Evolutionary conservation across 2,888 invertebrate genomes (phyloP).

Genomic region (Boloria selene): DNA sequence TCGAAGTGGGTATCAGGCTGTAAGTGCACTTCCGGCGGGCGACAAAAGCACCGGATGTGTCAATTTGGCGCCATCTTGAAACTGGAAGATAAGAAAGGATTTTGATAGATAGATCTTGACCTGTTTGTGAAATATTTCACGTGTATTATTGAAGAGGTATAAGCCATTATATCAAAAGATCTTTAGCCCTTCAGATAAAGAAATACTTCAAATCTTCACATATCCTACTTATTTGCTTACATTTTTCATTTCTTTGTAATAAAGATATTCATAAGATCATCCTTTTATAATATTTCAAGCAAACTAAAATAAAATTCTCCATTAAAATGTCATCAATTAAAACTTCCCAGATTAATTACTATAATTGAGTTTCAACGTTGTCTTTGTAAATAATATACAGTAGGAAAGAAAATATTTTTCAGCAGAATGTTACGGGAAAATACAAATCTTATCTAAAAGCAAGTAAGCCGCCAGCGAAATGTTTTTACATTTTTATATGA

Average conservation of each 20-base stretch:
- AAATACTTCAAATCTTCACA: no score
- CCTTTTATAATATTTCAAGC: no score
- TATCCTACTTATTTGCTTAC: no score
- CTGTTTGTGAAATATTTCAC: slow-evolving; percentile 22
- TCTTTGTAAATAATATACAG: no score
- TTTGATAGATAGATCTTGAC: slow-evolving; percentile 41
- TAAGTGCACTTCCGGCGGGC: slow-evolving; percentile 48
- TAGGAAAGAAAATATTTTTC: background rate
- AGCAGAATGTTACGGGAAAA: background rate
- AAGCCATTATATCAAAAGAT: no score
- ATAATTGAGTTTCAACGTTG: no score
- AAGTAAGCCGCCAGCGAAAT: background rate
- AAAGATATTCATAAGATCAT: no score
- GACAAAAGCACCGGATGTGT: slow-evolving; percentile 52
- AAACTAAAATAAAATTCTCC: no score
- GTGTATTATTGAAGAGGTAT: background rate
- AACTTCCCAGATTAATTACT: no score
- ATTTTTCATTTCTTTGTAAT: no score
- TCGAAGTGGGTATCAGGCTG: slow-evolving; percentile 43
- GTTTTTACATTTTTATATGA: slow-evolving; percentile 5
- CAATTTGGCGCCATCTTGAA: slow-evolving; percentile 49
- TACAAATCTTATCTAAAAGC: background rate
- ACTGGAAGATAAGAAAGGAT: slow-evolving; percentile 36
- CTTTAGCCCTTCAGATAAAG: no score
- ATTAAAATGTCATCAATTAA: no score